These are phyloP conservation scores for Labeo calbasu DNA, from an alignment of 2,797 vertebrate genomes.

Conservation along the genomic window DNA sequence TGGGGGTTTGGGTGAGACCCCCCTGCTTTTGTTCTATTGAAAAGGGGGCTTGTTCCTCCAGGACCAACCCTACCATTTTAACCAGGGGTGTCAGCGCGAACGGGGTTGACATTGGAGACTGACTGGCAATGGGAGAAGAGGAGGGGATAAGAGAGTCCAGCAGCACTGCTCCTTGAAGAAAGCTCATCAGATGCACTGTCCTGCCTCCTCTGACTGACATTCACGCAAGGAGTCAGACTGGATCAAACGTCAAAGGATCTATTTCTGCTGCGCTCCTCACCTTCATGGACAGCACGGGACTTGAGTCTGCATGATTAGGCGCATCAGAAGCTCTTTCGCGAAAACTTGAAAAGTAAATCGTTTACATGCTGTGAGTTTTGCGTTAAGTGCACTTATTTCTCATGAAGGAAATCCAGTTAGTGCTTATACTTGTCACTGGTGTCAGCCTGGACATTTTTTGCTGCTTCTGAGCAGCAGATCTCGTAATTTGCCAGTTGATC, in stretches of 20 bases:
- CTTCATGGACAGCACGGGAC: slow-evolving; percentile 56
- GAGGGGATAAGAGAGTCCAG: slow-evolving; percentile 71
- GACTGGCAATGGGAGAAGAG: slow-evolving; percentile 73
- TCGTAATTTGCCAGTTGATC: slow-evolving; percentile 43
- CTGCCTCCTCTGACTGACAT: slow-evolving; percentile 58
- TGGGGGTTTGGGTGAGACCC: slow-evolving; percentile 59
- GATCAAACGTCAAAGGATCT: slow-evolving; percentile 62
- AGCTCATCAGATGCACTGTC: slow-evolving; percentile 65
- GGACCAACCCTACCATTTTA: slow-evolving; percentile 79
- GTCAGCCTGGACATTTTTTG: slow-evolving; percentile 51
- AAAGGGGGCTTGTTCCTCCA: slow-evolving; percentile 82
- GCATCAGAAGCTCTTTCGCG: slow-evolving; percentile 24
- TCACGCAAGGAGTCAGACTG: slow-evolving; percentile 56
- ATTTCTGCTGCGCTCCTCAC: slow-evolving; percentile 55
- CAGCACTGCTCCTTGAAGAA: slow-evolving; percentile 70
- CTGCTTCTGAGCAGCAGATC: slow-evolving; percentile 32
- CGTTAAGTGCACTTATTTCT: slow-evolving; percentile 69
- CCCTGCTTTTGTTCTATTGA: slow-evolving; percentile 80
- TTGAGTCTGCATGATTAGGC: slow-evolving; percentile 36
- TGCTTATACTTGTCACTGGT: slow-evolving; percentile 46
- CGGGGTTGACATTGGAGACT: slow-evolving; percentile 77
- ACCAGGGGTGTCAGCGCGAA: slow-evolving; percentile 76
- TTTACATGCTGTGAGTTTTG: slow-evolving; percentile 42
- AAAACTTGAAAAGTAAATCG: slow-evolving; percentile 57
- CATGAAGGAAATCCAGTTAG: slow-evolving; percentile 44